These are phyloP conservation scores for Carcharodon carcharias DNA, from an alignment of 2,797 vertebrate species.

Conservation along the genomic window DNA sequence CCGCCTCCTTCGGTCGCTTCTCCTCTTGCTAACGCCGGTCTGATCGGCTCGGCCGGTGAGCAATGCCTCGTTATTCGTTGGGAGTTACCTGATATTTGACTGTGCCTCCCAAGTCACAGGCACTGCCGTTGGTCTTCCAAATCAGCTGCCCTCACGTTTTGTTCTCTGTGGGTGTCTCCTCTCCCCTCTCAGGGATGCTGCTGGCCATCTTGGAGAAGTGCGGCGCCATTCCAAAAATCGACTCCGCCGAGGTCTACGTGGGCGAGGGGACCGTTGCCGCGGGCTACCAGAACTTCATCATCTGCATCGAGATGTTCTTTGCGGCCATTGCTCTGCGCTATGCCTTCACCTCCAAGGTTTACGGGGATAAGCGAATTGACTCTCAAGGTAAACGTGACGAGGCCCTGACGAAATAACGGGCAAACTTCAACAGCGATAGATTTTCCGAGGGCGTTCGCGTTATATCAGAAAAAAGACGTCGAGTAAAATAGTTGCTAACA, in stretches of 20 bases:
- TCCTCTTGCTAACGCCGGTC: too few species aligned
- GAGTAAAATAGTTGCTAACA: not conserved
- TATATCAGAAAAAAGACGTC: not conserved
- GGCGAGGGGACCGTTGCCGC: constrained; percentile 91
- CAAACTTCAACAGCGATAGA: rapidly evolving
- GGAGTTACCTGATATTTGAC: too few species aligned
- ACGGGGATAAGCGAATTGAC: constrained; percentile 83
- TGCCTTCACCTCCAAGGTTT: constrained; percentile 88
- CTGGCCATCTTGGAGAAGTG: constrained; percentile 94
- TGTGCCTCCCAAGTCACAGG: too few species aligned
- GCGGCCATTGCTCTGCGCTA: constrained; percentile 83
- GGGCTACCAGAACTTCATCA: constrained; percentile 96
- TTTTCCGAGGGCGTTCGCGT: not conserved
- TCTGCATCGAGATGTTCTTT: constrained; percentile 97
- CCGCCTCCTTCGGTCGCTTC: not conserved
- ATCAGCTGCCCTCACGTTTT: not conserved
- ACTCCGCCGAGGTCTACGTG: constrained; percentile 72
- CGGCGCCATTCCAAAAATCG: constrained; percentile 88
- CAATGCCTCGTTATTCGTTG: too few species aligned
- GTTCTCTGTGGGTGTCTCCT: not conserved
- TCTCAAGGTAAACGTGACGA: constrained; percentile 65
- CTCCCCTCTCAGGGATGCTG: constrained; percentile 72
- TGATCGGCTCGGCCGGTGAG: too few species aligned
- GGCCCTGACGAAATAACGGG: not conserved
- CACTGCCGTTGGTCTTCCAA: too few species aligned